These are phyloP conservation scores for Trematomus loennbergii DNA, from an alignment of 2,113 vertebrate species.

Conservation along the genomic window DNA sequence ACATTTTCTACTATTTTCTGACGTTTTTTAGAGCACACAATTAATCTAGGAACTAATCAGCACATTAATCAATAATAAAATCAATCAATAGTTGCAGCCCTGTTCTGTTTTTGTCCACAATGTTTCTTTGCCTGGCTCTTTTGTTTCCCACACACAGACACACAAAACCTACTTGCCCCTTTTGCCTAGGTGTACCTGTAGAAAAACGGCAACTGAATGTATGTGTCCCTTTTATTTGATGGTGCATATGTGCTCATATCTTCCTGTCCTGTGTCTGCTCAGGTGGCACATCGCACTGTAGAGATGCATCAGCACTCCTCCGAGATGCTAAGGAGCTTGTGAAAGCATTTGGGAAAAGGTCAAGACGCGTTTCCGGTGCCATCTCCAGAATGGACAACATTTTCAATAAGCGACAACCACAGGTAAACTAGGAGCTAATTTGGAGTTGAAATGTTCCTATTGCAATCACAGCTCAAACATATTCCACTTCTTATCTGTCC, in stretches of 20 bases:
- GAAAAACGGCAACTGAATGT: neutral
- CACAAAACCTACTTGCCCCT: neutral
- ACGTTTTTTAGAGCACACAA: too few species aligned
- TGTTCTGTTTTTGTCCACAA: slow-evolving; percentile 10
- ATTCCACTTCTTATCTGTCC: neutral
- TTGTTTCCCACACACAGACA: slow-evolving; percentile 6
- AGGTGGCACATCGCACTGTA: slow-evolving; percentile 77
- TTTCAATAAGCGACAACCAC: slow-evolving; percentile 38
- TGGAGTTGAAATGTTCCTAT: neutral
- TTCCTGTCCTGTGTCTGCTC: slow-evolving; percentile 22
- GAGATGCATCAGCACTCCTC: slow-evolving; percentile 67
- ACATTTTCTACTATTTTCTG: too few species aligned
- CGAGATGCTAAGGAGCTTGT: slow-evolving; percentile 84
- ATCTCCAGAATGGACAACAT: slow-evolving; percentile 82
- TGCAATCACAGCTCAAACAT: neutral
- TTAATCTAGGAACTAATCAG: too few species aligned
- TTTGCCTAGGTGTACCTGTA: neutral
- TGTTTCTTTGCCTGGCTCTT: neutral
- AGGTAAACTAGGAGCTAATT: slow-evolving; percentile 79
- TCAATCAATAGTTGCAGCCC: too few species aligned
- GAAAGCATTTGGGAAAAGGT: slow-evolving; percentile 84
- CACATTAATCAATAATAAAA: too few species aligned
- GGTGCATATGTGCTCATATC: neutral
- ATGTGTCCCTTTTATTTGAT: neutral
- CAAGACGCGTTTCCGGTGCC: slow-evolving; percentile 80